A percentile compares a stretch with the other conserved stretches of the same genome.
Conservation (phyloP, 2,113 vertebrate species). For the Lampris incognitus region DNA sequence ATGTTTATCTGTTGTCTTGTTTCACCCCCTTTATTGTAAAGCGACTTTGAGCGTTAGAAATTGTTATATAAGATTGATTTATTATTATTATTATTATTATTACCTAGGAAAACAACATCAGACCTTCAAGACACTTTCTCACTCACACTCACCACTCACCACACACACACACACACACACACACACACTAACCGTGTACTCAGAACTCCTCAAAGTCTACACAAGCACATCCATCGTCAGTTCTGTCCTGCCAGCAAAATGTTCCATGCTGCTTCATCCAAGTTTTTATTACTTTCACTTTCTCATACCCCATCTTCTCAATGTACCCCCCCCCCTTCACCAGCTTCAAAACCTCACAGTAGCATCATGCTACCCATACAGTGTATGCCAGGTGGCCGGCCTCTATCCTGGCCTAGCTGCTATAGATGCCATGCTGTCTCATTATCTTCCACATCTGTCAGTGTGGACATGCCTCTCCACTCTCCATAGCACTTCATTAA, state of each 20-base stretch:
- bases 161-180: background rate
- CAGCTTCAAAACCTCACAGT: constrained; percentile 12
- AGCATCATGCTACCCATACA: background rate
- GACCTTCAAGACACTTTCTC: too few species aligned
- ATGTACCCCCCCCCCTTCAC: constrained; percentile 15
- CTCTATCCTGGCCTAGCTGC: constrained; percentile 43
- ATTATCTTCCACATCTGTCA: constrained; percentile 77
- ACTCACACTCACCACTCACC: too few species aligned
- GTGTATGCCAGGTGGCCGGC: constrained; percentile 50
- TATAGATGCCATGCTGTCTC: constrained; percentile 50
- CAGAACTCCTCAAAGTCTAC: constrained; percentile 7
- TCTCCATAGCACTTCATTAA: constrained; percentile 69
- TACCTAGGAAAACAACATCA: too few species aligned
- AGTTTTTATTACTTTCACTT: too few species aligned
- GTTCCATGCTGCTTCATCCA: too few species aligned
- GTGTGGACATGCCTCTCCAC: constrained; percentile 48
- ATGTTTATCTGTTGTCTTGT: too few species aligned
- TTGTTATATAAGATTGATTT: too few species aligned
- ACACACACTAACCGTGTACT: constrained; percentile 4
- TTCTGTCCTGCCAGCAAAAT: too few species aligned
- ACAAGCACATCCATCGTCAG: constrained; percentile 15
- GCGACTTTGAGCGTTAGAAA: too few species aligned
- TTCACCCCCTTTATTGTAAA: too few species aligned
- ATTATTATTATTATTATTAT: too few species aligned
- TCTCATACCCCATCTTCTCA: background rate